These are phyloP conservation scores for Calyptommatus sinebrachiatus DNA, from an alignment of 2,113 vertebrate genomes.

Conservation along the genomic window DNA sequence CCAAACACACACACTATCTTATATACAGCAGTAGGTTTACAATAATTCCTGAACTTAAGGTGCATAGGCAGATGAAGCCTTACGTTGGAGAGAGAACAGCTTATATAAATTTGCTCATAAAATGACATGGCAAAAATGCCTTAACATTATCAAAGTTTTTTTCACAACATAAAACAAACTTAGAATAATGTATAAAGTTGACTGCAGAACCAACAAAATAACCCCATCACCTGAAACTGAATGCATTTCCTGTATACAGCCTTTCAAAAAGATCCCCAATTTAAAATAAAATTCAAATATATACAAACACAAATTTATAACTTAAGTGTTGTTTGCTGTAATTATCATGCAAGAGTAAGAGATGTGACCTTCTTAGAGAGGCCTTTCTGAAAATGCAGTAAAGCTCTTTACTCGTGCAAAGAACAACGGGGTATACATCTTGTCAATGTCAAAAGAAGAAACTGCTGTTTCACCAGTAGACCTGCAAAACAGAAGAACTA, in stretches of 20 bases:
- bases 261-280: constrained; percentile 64
- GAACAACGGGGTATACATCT: constrained; percentile 93
- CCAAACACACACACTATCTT: constrained; percentile 45
- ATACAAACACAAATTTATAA: constrained; percentile 68
- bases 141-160: constrained; percentile 48
- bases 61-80: constrained; percentile 47
- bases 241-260: constrained; percentile 64
- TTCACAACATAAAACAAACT: constrained; percentile 63
- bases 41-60: constrained; percentile 38
- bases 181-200: constrained; percentile 53
- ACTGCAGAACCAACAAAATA: constrained; percentile 61
- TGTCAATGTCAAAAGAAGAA: constrained; percentile 92
- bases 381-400: constrained; percentile 91
- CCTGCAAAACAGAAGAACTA: constrained; percentile 66
- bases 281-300: constrained; percentile 72
- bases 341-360: constrained; percentile 69
- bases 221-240: constrained; percentile 62
- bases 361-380: constrained; percentile 76
- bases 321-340: constrained; percentile 67
- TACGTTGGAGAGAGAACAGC: constrained; percentile 47
- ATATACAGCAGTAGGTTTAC: constrained; percentile 47
- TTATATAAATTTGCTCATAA: constrained; percentile 63
- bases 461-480: constrained; percentile 91
- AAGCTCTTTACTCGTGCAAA: constrained; percentile 97
- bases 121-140: constrained; percentile 50